Evolutionary conservation across 2,888 invertebrate species (phyloP).

Genomic region (Pedicia rivosa): DNA sequence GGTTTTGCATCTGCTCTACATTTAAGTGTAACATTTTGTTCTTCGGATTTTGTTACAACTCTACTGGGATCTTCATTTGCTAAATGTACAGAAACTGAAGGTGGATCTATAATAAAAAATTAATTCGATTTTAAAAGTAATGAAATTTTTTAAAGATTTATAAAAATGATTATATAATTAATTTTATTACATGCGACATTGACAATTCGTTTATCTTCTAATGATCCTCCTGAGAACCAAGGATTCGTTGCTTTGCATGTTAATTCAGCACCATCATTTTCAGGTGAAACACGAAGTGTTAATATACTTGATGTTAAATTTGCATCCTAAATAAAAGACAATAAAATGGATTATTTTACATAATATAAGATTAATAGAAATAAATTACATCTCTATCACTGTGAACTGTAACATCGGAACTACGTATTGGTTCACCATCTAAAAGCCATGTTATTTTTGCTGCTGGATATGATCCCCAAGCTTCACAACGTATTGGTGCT

Average conservation of each 20-base stretch:
- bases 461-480: conserved; percentile 67
- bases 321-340: conserved; percentile 19
- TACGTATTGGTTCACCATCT: conserved; percentile 48
- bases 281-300: conserved; percentile 55
- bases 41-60: conserved; percentile 42
- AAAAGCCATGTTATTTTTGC: conserved; percentile 71
- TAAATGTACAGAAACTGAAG: conserved; percentile 52
- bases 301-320: conserved; percentile 58
- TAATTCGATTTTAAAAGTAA: conserved; percentile 1
- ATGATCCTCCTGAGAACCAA: conserved; percentile 64
- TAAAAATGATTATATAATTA: no score
- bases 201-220: conserved; percentile 60
- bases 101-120: conserved; percentile 43
- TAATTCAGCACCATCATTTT: conserved; percentile 68
- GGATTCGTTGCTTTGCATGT: conserved; percentile 77
- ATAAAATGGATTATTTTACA: neutral
- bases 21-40: conserved; percentile 57
- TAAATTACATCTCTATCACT: conserved; percentile 28
- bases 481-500: conserved; percentile 59
- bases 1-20: conserved; percentile 70
- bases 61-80: conserved; percentile 47
- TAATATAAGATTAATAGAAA: neutral
- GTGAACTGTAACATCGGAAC: conserved; percentile 42
- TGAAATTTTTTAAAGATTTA: no score
- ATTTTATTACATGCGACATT: conserved; percentile 78